Conservation (phyloP, 2,888 invertebrate species). For the Polyommatus iphigenia region DNA sequence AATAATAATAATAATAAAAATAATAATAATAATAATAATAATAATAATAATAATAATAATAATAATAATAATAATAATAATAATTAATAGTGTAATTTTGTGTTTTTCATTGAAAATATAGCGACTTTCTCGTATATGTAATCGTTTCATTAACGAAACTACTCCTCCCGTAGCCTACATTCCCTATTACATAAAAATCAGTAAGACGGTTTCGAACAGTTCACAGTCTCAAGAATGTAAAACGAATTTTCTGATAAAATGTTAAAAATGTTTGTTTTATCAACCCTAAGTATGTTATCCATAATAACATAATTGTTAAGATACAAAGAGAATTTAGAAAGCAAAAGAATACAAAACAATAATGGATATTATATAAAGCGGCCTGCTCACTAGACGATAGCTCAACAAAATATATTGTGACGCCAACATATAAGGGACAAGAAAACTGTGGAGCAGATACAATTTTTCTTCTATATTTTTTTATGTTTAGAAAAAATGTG, state of each 20-base stretch:
- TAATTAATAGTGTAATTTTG: no score
- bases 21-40: no score
- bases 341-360: conserved; percentile 5
- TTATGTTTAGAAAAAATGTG: background rate
- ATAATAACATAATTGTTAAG: conserved; percentile 12
- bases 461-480: background rate
- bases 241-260: background rate
- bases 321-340: background rate
- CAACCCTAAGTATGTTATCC: background rate
- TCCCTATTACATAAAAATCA: no score
- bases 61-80: no score
- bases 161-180: no score
- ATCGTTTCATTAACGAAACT: no score
- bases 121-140: no score
- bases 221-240: background rate
- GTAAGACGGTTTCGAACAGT: background rate
- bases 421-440: background rate
- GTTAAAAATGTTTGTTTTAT: background rate
- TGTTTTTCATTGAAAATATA: no score
- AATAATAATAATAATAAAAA: no score
- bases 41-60: no score
- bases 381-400: background rate
- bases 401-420: background rate
- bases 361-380: background rate
- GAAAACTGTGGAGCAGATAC: background rate